Evolutionary conservation across 2,888 invertebrate species (phyloP).

Genomic region (Rhamnusium bicolor): DNA sequence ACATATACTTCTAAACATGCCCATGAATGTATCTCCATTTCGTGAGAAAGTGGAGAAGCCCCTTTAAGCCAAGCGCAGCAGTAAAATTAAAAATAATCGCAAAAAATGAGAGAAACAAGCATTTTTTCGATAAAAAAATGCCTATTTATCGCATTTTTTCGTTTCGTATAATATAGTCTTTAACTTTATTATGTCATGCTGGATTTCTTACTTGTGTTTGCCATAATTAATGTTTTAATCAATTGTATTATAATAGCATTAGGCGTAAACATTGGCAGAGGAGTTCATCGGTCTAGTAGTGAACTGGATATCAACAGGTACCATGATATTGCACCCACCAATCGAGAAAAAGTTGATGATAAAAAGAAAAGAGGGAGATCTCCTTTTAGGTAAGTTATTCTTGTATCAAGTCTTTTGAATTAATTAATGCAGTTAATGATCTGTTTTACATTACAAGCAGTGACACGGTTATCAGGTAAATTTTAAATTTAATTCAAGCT

Average conservation of each 20-base stretch:
- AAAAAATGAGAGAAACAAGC: too few species aligned
- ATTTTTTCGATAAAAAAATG: too few species aligned
- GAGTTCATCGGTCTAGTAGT: constrained; percentile 82
- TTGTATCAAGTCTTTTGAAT: constrained; percentile 13
- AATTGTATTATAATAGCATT: constrained; percentile 39
- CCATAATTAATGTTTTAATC: constrained; percentile 4
- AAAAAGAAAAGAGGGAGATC: constrained; percentile 90
- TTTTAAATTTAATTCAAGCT: not conserved
- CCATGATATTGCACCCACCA: constrained; percentile 73
- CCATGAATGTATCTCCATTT: too few species aligned
- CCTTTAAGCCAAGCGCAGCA: too few species aligned
- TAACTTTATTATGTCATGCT: too few species aligned
- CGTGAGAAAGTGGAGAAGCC: too few species aligned
- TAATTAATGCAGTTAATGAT: constrained; percentile 16
- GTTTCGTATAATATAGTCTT: too few species aligned
- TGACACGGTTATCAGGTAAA: constrained; percentile 49
- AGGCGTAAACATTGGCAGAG: constrained; percentile 59
- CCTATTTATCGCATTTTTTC: too few species aligned
- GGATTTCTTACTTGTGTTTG: too few species aligned
- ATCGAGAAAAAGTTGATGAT: constrained; percentile 62
- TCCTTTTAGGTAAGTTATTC: constrained; percentile 83
- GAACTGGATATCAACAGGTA: constrained; percentile 85
- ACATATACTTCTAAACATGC: too few species aligned
- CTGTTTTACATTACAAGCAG: constrained; percentile 44
- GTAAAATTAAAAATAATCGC: too few species aligned